phyloP scores from a whole-genome alignment of 2,888 invertebrate genomes.

The Napeogenes inachia region DNA sequence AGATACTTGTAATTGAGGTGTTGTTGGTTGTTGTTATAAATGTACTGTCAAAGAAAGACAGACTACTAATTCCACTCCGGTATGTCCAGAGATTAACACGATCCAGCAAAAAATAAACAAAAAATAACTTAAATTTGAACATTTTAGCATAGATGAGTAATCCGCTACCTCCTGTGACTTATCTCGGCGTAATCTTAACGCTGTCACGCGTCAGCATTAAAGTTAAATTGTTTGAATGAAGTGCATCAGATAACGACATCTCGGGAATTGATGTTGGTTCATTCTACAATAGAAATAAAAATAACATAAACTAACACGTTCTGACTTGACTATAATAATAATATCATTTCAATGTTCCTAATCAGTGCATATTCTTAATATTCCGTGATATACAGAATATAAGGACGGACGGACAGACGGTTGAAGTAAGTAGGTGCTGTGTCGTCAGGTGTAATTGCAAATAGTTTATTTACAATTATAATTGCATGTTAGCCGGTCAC shows the following conservation, averaged over 20 bases:
- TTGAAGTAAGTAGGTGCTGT: too few relatives aligned
- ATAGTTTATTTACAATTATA: not conserved
- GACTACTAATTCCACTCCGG: not conserved
- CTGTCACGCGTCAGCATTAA: constrained; percentile 58
- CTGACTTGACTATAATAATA: not conserved
- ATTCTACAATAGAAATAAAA: not conserved
- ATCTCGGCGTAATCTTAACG: constrained; percentile 31
- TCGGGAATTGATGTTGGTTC: constrained; percentile 11
- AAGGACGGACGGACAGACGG: too few relatives aligned
- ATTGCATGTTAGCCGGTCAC: not conserved
- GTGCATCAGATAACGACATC: constrained; percentile 46
- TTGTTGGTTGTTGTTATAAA: too few relatives aligned
- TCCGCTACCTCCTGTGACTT: constrained; percentile 34
- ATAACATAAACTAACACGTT: not conserved
- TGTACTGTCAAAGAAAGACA: too few relatives aligned
- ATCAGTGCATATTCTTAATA: too few relatives aligned
- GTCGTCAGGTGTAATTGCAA: too few relatives aligned
- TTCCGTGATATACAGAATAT: too few relatives aligned
- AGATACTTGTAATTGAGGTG: too few relatives aligned
- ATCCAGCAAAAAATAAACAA: not conserved
- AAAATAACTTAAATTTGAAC: not conserved
- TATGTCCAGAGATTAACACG: constrained; percentile 21
- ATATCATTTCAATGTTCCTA: too few relatives aligned
- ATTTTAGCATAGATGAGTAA: not conserved
- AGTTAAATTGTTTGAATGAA: constrained; percentile 65